These are phyloP conservation scores for Paguma larvata DNA, from an alignment of 2,797 vertebrate genomes.

Conservation along the genomic window DNA sequence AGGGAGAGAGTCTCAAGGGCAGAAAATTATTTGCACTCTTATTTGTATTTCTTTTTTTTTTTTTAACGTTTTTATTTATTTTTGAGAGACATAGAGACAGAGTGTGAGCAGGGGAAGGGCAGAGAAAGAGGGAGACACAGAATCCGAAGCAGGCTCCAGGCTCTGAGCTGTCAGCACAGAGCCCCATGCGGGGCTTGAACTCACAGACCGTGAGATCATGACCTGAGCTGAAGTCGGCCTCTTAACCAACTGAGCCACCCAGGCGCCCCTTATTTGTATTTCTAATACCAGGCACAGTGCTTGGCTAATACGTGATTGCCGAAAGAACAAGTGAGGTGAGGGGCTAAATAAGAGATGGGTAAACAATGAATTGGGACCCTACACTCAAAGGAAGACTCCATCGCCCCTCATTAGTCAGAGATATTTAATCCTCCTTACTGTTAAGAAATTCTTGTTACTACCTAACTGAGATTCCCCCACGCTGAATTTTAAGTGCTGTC, in stretches of 20 bases:
- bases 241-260: no score
- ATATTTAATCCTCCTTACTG: slow-evolving; percentile 57
- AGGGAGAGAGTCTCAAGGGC: slow-evolving; percentile 3
- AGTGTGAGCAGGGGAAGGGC: no score
- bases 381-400: slow-evolving; percentile 42
- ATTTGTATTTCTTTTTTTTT: not conserved
- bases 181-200: no score
- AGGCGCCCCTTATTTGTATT: not conserved
- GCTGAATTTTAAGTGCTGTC: slow-evolving; percentile 74
- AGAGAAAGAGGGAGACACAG: no score
- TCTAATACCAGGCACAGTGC: not conserved
- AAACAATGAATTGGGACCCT: slow-evolving; percentile 38
- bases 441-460: slow-evolving; percentile 65
- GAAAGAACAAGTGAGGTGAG: not conserved
- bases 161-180: no score
- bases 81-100: no score
- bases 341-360: slow-evolving; percentile 27
- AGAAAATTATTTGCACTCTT: slow-evolving; percentile 10
- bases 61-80: no score
- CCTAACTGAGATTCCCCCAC: slow-evolving; percentile 74
- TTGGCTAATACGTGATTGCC: not conserved
- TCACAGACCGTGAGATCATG: no score
- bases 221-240: no score
- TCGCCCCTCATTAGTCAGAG: slow-evolving; percentile 64
- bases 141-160: no score